These are phyloP conservation scores for Halictus quadricinctus DNA, from an alignment of 2,888 invertebrate genomes.

Conservation along the genomic window DNA sequence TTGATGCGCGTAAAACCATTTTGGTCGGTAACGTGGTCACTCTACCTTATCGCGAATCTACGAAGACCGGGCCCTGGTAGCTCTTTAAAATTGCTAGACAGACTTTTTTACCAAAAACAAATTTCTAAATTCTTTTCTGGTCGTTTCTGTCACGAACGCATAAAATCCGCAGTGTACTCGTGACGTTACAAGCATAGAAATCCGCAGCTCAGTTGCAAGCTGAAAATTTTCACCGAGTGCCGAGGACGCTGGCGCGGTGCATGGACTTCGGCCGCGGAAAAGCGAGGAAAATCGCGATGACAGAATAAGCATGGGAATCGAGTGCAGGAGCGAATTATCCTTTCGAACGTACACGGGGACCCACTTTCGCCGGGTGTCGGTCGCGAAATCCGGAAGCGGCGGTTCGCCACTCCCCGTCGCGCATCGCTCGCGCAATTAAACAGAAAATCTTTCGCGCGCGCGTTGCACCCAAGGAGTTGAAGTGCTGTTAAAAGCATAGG, in stretches of 20 bases:
- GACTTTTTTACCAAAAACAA: too few relatives aligned
- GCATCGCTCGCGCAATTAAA: constrained; percentile 31
- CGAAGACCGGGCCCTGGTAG: too few relatives aligned
- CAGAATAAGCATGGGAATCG: background rate
- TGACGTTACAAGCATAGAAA: background rate
- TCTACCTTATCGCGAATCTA: too few relatives aligned
- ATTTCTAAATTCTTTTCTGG: too few relatives aligned
- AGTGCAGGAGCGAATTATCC: background rate
- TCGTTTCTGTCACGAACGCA: too few relatives aligned
- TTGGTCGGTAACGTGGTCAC: too few relatives aligned
- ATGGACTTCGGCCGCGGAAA: background rate
- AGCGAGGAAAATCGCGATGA: background rate
- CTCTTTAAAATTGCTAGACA: background rate
- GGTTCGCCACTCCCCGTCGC: constrained; percentile 1
- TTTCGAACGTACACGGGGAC: background rate
- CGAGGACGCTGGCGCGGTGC: too few relatives aligned
- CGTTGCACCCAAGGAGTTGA: constrained; percentile 41
- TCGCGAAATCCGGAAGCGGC: constrained; percentile 31
- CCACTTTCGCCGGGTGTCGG: background rate
- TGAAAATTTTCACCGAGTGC: background rate
- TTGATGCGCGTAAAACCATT: too few relatives aligned
- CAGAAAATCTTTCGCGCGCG: constrained; percentile 9
- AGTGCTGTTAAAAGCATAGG: constrained; percentile 48
- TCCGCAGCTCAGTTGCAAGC: background rate
- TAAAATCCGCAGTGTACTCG: too few relatives aligned